Base-by-base conservation (phyloP, 2,113 vertebrate genomes). In the Semnornis frantzii region DNA sequence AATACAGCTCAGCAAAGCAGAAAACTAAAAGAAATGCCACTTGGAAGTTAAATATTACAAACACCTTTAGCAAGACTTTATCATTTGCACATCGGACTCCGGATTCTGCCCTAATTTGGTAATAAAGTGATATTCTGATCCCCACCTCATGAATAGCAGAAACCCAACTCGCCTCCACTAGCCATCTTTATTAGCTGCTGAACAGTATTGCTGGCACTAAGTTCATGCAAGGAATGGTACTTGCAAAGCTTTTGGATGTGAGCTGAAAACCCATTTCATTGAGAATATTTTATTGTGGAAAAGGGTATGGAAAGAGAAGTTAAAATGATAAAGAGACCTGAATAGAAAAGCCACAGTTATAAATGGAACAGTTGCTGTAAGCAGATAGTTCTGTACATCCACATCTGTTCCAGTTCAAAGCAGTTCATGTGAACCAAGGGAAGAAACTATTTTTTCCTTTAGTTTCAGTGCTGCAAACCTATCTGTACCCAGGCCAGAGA, bases 381-480 rank as follows among this genome's bases (percentile, higher is more conserved):
- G 89, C 89, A 87, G 90, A 97, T n/a, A 95, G 95, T 94, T 96
- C 88, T 92, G 94, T 68, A 94, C 89, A 95, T 91, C 87, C 93
- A 94, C 96, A 97, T 97, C 95, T 97, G 95, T 30, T 96, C 93
- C 92, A 95, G 95, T 97, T 97, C 96, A 97, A 87, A 96, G 94
- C 57, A 96, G 96, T 97, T 96, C 96, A 97, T 97, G 95, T 94
- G 97, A 97, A 97, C 95, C 79, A 94, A 72, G 72, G 87, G 39
- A 81, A 91, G 74, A 60, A 92, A 88, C 92, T 90, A 90, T 94
- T 95, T 95, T 90, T 95, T 68, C 66, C 66, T 93, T 84, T 52
- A 39, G 71, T 31, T 87, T 55, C 52, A 42, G 69, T 74, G 59
- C 82, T 94, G 64, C 76, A 89, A 95, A 93, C 70, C 77, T 85